Percentiles rank a stretch among this genome's conserved stretches.
Conservation (phyloP, 2,888 invertebrate species). For the Deilephila porcellus region DNA sequence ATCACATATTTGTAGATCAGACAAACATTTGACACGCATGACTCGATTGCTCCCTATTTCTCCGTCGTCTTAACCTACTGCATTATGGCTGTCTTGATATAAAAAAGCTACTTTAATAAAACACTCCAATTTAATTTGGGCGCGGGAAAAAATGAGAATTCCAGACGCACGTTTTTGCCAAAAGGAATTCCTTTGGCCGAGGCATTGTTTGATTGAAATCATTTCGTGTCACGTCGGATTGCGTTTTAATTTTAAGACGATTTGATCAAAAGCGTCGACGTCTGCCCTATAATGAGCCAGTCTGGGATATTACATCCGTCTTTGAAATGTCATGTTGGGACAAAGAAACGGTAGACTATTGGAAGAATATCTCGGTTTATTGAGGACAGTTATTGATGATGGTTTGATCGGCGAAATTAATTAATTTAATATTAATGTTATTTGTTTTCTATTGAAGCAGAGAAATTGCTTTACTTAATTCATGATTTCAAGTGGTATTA, state of each 20-base stretch:
- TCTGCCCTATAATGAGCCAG: conserved; percentile 4
- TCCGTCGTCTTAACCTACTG: neutral
- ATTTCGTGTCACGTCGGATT: conserved; percentile 20
- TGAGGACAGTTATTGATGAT: neutral
- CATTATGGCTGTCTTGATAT: neutral
- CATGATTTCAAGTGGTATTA: too few relatives aligned
- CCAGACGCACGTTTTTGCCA: neutral
- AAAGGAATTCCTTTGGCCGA: conserved; percentile 12
- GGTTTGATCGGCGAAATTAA: neutral
- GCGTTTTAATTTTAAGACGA: conserved; percentile 16
- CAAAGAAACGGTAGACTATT: neutral
- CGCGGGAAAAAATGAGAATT: neutral
- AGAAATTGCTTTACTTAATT: neutral
- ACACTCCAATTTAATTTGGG: neutral
- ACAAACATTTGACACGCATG: too few relatives aligned
- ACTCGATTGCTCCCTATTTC: too few relatives aligned
- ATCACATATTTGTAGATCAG: too few relatives aligned
- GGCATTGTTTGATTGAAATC: conserved; percentile 17
- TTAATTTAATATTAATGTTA: too few relatives aligned
- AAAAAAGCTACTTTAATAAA: neutral
- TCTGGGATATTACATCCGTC: conserved; percentile 13
- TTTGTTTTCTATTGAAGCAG: neutral
- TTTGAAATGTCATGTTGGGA: neutral
- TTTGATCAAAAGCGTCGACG: conserved; percentile 19
- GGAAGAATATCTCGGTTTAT: neutral